Evolutionary conservation across 2,888 invertebrate genomes (phyloP), one percentile per base, ranked within the genome.

Genomic region (Catocala fraxini): DNA sequence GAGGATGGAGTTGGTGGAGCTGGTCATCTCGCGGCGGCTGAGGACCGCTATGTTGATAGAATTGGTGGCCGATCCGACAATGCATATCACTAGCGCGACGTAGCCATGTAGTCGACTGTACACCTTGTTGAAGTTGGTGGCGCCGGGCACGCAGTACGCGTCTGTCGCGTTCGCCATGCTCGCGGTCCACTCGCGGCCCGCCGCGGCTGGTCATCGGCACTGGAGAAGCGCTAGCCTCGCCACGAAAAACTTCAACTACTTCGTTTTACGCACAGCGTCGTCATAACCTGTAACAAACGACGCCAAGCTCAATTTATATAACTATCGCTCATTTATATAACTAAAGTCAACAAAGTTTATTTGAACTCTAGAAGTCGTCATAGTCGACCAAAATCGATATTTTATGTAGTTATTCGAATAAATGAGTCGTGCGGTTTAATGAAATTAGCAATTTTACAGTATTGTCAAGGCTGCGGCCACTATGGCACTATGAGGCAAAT

Each of bases 31-130:
- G 39, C 97, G 96, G 11, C 98, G 96, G 7, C 98, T 97, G 56
- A 99, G 95, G 10, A 99, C 98, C 46, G 97, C 96, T 68, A 99
- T 97, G 90, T 99, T 99, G 80, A 99, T 95, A n/a, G 97, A 95
- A 88, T 99, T 99, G 62, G 98, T 97, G 46, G 98, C 95, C 46
- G 98, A 97, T 53, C 99, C 99, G 83, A 98, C 97, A 57, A 98
- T 94, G 90, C 99, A 99, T 68, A 99, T 98, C 56, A 97, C 94
- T 45, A 98, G 93, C 65, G 98, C 97, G 57, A 97, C 95, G 89
- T 97, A 97, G 45, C 98, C 98, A 85, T 99, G 99, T 59, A 97
- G 86, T 15, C 95, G 94, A 64, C 95, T 95, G 91, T 98, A 98
- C 60, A 95, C 95, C 75, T 88, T 92, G 82, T 96, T 95, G 85